Evolutionary conservation across 2,888 invertebrate genomes (phyloP).

Genomic region (Polyommatus iphigenia): DNA sequence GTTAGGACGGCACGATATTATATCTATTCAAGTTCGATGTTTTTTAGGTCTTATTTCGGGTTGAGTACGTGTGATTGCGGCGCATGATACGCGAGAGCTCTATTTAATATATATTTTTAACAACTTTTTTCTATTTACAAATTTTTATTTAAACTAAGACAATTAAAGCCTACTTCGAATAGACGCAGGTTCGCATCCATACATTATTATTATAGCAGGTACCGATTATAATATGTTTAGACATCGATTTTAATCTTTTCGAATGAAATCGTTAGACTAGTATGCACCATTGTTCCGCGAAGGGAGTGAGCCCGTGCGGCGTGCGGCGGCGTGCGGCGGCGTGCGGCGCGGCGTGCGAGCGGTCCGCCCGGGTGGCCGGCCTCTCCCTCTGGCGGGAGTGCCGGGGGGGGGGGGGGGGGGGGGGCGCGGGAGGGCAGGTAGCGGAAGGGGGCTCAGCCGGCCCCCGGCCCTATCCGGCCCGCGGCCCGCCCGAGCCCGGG

Average conservation of each 20-base stretch:
- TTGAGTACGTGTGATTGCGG: constrained; percentile 51
- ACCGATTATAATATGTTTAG: constrained; percentile 74
- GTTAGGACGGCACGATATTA: constrained; percentile 80
- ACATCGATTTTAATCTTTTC: constrained; percentile 60
- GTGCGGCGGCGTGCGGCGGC: constrained; percentile 39
- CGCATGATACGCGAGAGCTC: constrained; percentile 60
- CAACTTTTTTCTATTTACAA: constrained; percentile 73
- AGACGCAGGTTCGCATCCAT: constrained; percentile 79
- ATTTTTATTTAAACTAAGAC: constrained; percentile 78
- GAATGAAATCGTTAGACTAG: constrained; percentile 67
- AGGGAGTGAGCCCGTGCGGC: constrained; percentile 49
- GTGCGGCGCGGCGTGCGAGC: constrained; percentile 34
- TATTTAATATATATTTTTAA: constrained; percentile 49
- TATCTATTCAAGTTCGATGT: constrained; percentile 79
- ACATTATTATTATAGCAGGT: constrained; percentile 76
- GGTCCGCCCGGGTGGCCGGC: constrained; percentile 40
- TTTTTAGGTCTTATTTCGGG: constrained; percentile 70
- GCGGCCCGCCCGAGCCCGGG: constrained; percentile 46
- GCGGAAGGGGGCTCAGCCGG: constrained; percentile 37
- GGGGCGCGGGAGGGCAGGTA: constrained; percentile 37
- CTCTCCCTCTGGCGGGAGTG: constrained; percentile 37
- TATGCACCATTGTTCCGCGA: constrained; percentile 74
- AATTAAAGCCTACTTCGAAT: constrained; percentile 78
- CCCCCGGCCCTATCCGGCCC: constrained; percentile 33
- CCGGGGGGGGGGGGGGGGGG: constrained; percentile 35